These are phyloP conservation scores for Hirudinaria manillensis DNA, from an alignment of 2,888 invertebrate species.

Conservation along the genomic window DNA sequence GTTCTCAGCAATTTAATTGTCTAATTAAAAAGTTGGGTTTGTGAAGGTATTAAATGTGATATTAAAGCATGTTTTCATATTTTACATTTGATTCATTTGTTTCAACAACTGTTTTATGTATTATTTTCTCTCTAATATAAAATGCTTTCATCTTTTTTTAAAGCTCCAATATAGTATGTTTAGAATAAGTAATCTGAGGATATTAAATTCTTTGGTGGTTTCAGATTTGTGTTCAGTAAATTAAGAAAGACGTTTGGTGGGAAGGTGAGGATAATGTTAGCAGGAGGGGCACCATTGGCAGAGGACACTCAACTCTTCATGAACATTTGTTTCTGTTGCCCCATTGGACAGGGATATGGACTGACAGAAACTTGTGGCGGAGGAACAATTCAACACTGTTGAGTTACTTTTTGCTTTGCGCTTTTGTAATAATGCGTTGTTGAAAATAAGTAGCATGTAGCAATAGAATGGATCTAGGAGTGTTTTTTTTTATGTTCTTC, in stretches of 20 bases:
- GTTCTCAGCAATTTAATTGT: too few species aligned
- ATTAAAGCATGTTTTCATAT: background rate
- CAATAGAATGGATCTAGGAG: too few species aligned
- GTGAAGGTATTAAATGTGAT: background rate
- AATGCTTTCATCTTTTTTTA: background rate
- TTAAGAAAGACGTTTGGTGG: constrained; percentile 73
- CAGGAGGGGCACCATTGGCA: constrained; percentile 90
- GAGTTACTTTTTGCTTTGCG: background rate
- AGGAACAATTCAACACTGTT: constrained; percentile 59
- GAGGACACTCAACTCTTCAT: constrained; percentile 91
- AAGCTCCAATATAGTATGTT: background rate
- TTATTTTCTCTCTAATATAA: background rate
- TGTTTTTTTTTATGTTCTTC: too few species aligned
- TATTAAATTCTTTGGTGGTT: too few species aligned
- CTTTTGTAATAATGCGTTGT: background rate
- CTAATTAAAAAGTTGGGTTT: background rate
- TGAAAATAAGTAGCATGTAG: too few species aligned
- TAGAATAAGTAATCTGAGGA: background rate
- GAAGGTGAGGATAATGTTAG: constrained; percentile 75
- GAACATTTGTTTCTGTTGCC: constrained; percentile 80
- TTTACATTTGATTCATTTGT: background rate
- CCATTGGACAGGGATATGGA: constrained; percentile 87
- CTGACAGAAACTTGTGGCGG: constrained; percentile 95
- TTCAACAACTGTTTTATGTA: background rate
- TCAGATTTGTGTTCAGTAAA: constrained; percentile 62